Percentiles rank a stretch among this genome's conserved stretches.
phyloP scores from a whole-genome alignment of 2,888 invertebrate genomes.

The Caenorhabditis japonica region DNA sequence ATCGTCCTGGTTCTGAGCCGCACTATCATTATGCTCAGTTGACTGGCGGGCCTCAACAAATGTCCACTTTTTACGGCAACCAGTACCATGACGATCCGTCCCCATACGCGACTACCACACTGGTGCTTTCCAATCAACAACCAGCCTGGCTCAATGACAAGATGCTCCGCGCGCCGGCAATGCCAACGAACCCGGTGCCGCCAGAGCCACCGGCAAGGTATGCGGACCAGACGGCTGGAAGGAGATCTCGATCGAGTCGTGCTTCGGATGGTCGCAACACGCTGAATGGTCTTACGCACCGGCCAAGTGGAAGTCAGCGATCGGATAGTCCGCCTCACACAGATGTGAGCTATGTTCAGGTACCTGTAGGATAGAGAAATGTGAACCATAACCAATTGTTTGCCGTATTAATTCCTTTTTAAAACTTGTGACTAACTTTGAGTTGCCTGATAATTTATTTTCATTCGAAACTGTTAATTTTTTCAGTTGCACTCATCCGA shows the following conservation, averaged over 20 bases:
- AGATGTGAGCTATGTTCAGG: slow-evolving; percentile 73
- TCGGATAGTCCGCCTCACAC: slow-evolving; percentile 73
- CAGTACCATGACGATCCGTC: slow-evolving; percentile 75
- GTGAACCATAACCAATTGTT: slow-evolving; percentile 1
- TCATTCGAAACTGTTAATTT: not conserved
- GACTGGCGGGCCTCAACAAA: slow-evolving; percentile 61
- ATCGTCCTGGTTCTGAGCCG: slow-evolving; percentile 60
- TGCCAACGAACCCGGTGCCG: slow-evolving; percentile 67
- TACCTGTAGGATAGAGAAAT: slow-evolving; percentile 52
- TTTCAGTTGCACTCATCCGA: slow-evolving; percentile 69
- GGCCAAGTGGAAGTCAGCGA: slow-evolving; percentile 53
- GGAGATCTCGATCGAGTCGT: slow-evolving; percentile 58
- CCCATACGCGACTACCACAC: slow-evolving; percentile 76
- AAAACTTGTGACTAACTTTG: slow-evolving; percentile 12
- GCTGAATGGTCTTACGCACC: slow-evolving; percentile 44
- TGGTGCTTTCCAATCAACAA: slow-evolving; percentile 71
- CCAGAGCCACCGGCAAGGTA: slow-evolving; percentile 65
- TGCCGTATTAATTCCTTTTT: slow-evolving; percentile 9
- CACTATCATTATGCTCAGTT: slow-evolving; percentile 73
- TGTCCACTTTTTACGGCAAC: slow-evolving; percentile 69
- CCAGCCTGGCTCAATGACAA: slow-evolving; percentile 68
- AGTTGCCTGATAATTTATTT: not conserved
- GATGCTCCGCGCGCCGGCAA: slow-evolving; percentile 63
- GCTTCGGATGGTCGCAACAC: slow-evolving; percentile 56
- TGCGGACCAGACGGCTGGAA: slow-evolving; percentile 58